These are phyloP conservation scores for Auanema freiburgensis DNA, from an alignment of 2,888 invertebrate species.

Conservation along the genomic window DNA sequence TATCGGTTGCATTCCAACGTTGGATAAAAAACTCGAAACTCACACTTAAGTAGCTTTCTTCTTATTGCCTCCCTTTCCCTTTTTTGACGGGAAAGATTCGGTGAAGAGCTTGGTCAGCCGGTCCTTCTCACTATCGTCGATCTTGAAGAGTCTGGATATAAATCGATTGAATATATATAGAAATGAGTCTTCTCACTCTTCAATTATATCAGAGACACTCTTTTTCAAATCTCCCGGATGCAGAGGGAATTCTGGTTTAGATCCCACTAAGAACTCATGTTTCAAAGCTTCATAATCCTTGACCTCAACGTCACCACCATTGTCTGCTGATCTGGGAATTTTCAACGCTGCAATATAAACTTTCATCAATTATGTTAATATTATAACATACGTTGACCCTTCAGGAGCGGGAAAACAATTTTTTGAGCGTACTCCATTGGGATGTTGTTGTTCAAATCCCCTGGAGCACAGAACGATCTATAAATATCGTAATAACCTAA, in stretches of 20 bases:
- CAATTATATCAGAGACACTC: constrained; percentile 81
- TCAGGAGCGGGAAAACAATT: constrained; percentile 52
- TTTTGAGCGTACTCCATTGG: constrained; percentile 49
- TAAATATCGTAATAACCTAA: background rate
- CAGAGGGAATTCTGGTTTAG: constrained; percentile 66
- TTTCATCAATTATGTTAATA: background rate
- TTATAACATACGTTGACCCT: constrained; percentile 12
- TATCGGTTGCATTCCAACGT: no score
- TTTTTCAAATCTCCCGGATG: constrained; percentile 92
- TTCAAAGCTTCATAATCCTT: constrained; percentile 79
- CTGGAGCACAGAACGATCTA: constrained; percentile 58
- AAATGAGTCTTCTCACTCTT: constrained; percentile 68
- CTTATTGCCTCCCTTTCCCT: no score
- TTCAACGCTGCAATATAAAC: constrained; percentile 25
- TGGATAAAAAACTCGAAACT: no score
- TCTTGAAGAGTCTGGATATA: background rate
- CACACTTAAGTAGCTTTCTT: no score
- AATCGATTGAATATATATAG: background rate
- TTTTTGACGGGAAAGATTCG: background rate
- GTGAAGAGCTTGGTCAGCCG: background rate
- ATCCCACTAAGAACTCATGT: constrained; percentile 75
- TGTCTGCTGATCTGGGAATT: constrained; percentile 69
- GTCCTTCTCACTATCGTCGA: background rate
- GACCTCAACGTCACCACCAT: constrained; percentile 80
- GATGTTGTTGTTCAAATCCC: constrained; percentile 54